A percentile compares a stretch with the other conserved stretches of the same genome.
These are phyloP conservation scores for Drosophila dives DNA, from an alignment of 2,888 invertebrate species.

Conservation along the genomic window DNA sequence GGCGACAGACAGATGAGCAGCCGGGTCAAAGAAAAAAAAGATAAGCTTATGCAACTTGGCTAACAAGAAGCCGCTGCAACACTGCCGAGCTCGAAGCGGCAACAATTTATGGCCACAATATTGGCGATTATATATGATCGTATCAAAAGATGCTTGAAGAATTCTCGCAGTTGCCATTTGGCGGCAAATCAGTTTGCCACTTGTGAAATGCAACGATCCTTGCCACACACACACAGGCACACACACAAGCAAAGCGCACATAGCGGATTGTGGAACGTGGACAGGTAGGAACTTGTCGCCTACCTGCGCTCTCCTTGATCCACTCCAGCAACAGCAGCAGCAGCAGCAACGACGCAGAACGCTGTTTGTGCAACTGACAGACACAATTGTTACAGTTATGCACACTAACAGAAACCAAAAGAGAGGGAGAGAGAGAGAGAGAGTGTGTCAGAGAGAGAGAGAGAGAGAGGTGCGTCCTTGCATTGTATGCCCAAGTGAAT, in stretches of 20 bases:
- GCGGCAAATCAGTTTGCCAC: conserved; percentile 73
- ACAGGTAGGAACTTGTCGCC: conserved; percentile 56
- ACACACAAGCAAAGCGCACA: conserved; percentile 3
- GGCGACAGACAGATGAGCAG: conserved; percentile 17
- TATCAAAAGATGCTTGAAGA: conserved; percentile 23
- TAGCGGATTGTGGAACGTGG: conserved; percentile 46
- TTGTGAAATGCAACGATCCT: conserved; percentile 64
- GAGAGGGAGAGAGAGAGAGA: neutral
- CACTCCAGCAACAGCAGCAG: conserved; percentile 20
- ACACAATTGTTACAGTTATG: conserved; percentile 70
- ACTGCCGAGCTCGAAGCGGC: conserved; percentile 26
- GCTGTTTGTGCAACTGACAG: conserved; percentile 34
- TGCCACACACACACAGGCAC: conserved; percentile 50
- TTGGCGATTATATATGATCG: conserved; percentile 46
- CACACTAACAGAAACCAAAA: conserved; percentile 4
- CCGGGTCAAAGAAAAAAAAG: conserved; percentile 37
- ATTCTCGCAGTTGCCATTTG: conserved; percentile 49
- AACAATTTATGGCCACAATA: conserved; percentile 59
- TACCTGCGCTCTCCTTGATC: conserved; percentile 73
- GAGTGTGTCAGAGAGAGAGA: neutral
- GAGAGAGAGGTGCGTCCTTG: conserved; percentile 46
- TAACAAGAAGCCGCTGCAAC: conserved; percentile 47
- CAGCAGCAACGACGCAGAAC: conserved; percentile 3
- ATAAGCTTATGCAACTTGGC: conserved; percentile 76
- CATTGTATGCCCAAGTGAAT: conserved; percentile 45